Percentiles rank a stretch among this genome's conserved stretches.
Evolutionary conservation across 1,140 invertebrate genomes (phyloP).

Genomic region (Drosophila simulans): DNA sequence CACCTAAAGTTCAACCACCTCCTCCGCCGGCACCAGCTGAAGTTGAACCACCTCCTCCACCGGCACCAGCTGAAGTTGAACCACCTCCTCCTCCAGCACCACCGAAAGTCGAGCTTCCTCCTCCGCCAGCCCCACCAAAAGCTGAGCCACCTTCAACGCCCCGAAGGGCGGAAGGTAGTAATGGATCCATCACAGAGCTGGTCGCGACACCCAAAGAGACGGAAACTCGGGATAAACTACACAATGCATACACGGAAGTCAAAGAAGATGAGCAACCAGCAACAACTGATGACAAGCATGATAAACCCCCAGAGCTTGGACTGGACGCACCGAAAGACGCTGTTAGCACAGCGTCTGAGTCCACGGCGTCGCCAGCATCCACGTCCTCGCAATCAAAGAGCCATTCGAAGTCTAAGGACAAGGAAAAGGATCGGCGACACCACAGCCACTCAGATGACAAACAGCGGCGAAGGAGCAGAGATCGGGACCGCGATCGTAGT

Average conservation of each 20-base stretch:
- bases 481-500: slow-evolving; percentile 39
- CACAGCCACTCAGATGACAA: slow-evolving; percentile 54
- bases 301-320: neutral
- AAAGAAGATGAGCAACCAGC: neutral
- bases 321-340: slow-evolving; percentile 26
- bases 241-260: neutral
- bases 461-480: slow-evolving; percentile 45
- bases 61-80: slow-evolving; percentile 16
- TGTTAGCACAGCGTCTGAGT: slow-evolving; percentile 17
- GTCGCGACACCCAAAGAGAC: neutral
- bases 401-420: slow-evolving; percentile 51
- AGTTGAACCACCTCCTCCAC: slow-evolving; percentile 10
- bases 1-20: neutral
- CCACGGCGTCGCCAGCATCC: slow-evolving; percentile 41
- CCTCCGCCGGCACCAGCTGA: neutral
- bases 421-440: slow-evolving; percentile 49
- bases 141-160: neutral
- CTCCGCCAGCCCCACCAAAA: neutral
- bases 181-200: neutral
- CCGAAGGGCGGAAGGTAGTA: slow-evolving; percentile 1
- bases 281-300: neutral
- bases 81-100: neutral
- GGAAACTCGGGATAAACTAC: neutral
- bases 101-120: neutral
- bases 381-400: slow-evolving; percentile 68